phyloP scores from a whole-genome alignment of 2,797 vertebrate genomes.

The Ceryle rudis region DNA sequence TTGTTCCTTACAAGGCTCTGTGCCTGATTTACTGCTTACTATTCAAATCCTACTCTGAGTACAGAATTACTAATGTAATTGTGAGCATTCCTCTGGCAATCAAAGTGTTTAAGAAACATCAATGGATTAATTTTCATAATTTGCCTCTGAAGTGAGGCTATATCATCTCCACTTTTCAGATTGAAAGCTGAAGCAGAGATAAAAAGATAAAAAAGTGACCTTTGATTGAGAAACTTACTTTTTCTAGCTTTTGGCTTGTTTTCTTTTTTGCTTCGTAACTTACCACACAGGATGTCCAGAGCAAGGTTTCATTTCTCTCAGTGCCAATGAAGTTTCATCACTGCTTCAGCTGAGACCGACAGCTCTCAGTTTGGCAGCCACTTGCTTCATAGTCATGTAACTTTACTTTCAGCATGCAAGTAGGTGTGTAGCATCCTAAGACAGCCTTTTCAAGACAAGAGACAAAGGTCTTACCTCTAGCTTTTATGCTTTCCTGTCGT shows the following conservation, averaged over 20 bases:
- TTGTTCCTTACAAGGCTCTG: background rate
- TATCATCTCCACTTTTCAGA: slow-evolving; percentile 7
- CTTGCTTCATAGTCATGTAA: background rate
- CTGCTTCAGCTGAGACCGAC: background rate
- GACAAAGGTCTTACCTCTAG: background rate
- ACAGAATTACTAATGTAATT: slow-evolving; percentile 46
- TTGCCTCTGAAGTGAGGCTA: background rate
- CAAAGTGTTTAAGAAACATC: slow-evolving; percentile 35
- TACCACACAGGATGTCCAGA: background rate
- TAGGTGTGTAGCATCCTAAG: background rate
- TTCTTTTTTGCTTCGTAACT: background rate
- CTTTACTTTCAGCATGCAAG: background rate
- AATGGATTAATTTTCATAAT: slow-evolving; percentile 52
- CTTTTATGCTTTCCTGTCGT: background rate
- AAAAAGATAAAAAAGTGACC: slow-evolving; percentile 42
- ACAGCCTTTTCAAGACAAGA: background rate
- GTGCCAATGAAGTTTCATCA: background rate
- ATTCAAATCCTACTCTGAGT: slow-evolving; percentile 33
- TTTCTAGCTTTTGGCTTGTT: background rate
- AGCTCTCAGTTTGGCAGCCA: background rate
- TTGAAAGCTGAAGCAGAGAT: slow-evolving; percentile 43
- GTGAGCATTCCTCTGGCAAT: slow-evolving; percentile 49
- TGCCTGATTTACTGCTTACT: slow-evolving; percentile 23
- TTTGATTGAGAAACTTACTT: background rate
- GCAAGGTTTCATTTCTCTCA: background rate